Evolutionary conservation across 2,113 vertebrate species (phyloP), one percentile per base, ranked within the genome.

Genomic region (Oceanodroma tethys): DNA sequence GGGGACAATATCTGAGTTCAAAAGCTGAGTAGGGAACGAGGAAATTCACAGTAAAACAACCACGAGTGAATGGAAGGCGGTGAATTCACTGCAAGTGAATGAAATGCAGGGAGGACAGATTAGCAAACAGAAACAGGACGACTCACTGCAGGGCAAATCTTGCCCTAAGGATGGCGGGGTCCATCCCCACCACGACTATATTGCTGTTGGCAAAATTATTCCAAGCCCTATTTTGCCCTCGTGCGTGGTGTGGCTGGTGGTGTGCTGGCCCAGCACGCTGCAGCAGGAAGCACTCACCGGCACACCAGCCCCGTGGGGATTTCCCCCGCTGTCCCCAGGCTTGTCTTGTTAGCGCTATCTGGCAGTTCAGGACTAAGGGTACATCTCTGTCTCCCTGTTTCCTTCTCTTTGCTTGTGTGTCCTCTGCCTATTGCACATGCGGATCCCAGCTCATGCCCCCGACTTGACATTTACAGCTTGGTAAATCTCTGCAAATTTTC

Each of bases 211-310:
- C 22, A 86, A 68, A 74, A 42, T n/a, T 23, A 26, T 47, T 47
- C 34, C 17, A 27, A 74, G 27, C 40, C 38, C 8, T 42, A 3
- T 53, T 40, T 22, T 5, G 5, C 11, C 21, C 48, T 48, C 1
- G 0, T 13, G 50, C 0, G 5, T 1, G 2, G 15, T 22, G 27
- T 2, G 7, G 38, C 47, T 1, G 2, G 10, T 11, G n/a, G 13
- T 32, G 42, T 67, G 12, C 66, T 60, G 83, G 48, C 50, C 29
- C 42, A 48, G 55, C 1, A 0, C 0, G 0, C 55, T 48, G 62
- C 74, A 82, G 66, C 53, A 83, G 86, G 85, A 90, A 86, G 13
- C 40, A 4, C 5, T 60, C 20, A 5, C 13, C 0, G 3, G 29
- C 29, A 23, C 48, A 48, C 13, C 34, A 36, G 25, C 40, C 47